These are phyloP conservation scores for Paraplagusia blochii DNA, from an alignment of 2,113 vertebrate species.

Conservation along the genomic window DNA sequence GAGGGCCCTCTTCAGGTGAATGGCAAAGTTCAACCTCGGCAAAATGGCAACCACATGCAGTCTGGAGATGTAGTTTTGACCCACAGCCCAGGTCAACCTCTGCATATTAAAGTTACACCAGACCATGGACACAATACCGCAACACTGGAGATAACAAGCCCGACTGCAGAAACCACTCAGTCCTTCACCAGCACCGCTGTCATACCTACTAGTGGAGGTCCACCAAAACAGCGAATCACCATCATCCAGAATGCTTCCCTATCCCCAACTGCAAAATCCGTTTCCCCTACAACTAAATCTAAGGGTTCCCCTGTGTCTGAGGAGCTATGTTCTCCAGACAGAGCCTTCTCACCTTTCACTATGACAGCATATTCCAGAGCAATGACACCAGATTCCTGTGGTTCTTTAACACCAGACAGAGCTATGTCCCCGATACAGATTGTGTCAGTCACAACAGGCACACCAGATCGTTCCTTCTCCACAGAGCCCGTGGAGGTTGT, in stretches of 20 bases:
- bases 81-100: slow-evolving; percentile 90
- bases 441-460: slow-evolving; percentile 82
- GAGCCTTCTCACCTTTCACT: slow-evolving; percentile 80
- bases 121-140: slow-evolving; percentile 90
- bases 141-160: slow-evolving; percentile 92
- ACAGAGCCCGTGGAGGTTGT: slow-evolving; percentile 83
- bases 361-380: slow-evolving; percentile 83
- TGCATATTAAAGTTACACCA: slow-evolving; percentile 96
- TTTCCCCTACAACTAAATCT: slow-evolving; percentile 80
- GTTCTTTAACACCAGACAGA: slow-evolving; percentile 87
- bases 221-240: slow-evolving; percentile 93
- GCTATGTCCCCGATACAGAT: slow-evolving; percentile 89
- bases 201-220: slow-evolving; percentile 88
- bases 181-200: slow-evolving; percentile 94
- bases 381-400: slow-evolving; percentile 86
- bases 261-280: slow-evolving; percentile 79
- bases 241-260: slow-evolving; percentile 90
- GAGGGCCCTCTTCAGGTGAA: slow-evolving; percentile 81
- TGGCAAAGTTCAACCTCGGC: slow-evolving; percentile 80
- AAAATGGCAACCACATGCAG: slow-evolving; percentile 83
- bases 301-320: slow-evolving; percentile 77
- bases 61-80: slow-evolving; percentile 87
- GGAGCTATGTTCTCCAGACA: slow-evolving; percentile 79
- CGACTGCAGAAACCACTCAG: slow-evolving; percentile 82
- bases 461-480: slow-evolving; percentile 81